These are phyloP conservation scores for Geodia barretti DNA, from an alignment of 37 sponge, comb jelly and placozoan species.

Conservation along the genomic window DNA sequence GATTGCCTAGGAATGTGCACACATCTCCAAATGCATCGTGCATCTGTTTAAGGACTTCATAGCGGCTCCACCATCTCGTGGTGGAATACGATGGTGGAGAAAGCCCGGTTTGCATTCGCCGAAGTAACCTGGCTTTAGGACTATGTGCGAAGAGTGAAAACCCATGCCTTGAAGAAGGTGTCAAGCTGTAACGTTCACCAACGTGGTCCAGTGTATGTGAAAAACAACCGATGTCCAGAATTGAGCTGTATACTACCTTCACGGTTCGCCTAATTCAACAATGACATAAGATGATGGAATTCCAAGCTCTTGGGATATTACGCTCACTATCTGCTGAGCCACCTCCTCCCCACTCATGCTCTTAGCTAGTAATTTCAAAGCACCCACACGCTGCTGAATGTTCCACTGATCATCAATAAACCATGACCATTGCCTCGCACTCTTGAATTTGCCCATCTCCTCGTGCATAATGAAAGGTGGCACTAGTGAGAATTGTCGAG, in stretches of 20 bases:
- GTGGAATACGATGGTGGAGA: neutral
- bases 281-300: slow-evolving; percentile 6
- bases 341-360: slow-evolving; percentile 4
- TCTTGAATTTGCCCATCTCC: slow-evolving; percentile 13
- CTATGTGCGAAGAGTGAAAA: neutral
- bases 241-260: slow-evolving; percentile 1
- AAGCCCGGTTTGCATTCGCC: slow-evolving; percentile 1
- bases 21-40: slow-evolving; percentile 19
- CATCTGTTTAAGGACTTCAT: slow-evolving; percentile 3
- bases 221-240: neutral
- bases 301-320: neutral
- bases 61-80: slow-evolving; percentile 27
- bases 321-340: slow-evolving; percentile 3
- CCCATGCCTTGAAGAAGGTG: neutral
- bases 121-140: neutral
- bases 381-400: slow-evolving; percentile 12
- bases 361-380: slow-evolving; percentile 15
- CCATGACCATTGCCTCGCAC: slow-evolving; percentile 5
- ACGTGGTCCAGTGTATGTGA: slow-evolving; percentile 8
- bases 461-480: slow-evolving; percentile 21
- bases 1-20: neutral
- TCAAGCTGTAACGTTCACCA: neutral
- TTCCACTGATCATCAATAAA: slow-evolving; percentile 23
- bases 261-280: neutral
- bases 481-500: slow-evolving; percentile 3